These are phyloP conservation scores for Cerastoderma edule DNA, from an alignment of 2,888 invertebrate species.

Conservation along the genomic window DNA sequence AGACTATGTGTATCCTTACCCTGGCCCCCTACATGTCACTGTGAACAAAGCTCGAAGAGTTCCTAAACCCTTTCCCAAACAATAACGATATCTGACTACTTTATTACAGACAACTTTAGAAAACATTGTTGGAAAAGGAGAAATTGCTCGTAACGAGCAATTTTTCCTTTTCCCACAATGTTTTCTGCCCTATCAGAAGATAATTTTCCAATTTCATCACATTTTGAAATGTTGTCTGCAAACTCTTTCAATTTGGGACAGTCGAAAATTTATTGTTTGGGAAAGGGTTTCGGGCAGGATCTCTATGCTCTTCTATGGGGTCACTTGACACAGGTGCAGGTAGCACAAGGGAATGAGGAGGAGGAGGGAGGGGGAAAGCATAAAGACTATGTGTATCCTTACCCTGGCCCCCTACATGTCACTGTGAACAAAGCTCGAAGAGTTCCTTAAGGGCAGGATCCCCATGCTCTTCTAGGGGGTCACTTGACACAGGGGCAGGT, in stretches of 20 bases:
- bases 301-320: slow-evolving; percentile 55
- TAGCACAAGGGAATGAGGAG: slow-evolving; percentile 4
- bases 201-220: no score
- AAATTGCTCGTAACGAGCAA: no score
- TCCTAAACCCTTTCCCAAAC: no score
- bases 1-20: neutral
- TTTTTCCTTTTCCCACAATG: no score
- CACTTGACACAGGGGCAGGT: slow-evolving; percentile 35
- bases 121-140: no score
- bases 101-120: no score
- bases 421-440: slow-evolving; percentile 61
- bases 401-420: slow-evolving; percentile 52
- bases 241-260: no score
- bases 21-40: slow-evolving; percentile 47
- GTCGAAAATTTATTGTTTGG: no score
- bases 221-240: no score
- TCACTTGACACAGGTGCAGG: no score
- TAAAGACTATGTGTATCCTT: slow-evolving; percentile 31
- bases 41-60: slow-evolving; percentile 59
- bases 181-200: no score
- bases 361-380: slow-evolving; percentile 3
- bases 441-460: slow-evolving; percentile 60
- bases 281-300: slow-evolving; percentile 51
- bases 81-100: no score
- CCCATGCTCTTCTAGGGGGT: slow-evolving; percentile 59